Evolutionary conservation across 2,888 invertebrate genomes (phyloP).

Genomic region (Diarsia dahlii): DNA sequence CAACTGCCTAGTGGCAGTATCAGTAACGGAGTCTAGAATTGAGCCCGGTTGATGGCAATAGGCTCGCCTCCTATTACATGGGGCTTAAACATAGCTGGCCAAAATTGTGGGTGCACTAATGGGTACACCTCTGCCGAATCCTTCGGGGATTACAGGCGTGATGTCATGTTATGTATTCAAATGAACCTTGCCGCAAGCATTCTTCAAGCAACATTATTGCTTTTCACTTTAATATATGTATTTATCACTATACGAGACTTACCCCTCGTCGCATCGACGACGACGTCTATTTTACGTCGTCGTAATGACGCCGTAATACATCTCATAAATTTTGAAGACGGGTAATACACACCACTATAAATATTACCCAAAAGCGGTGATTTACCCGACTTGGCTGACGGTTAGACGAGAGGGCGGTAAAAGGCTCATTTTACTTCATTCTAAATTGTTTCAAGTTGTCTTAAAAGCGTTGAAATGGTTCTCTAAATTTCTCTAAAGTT

Average conservation of each 20-base stretch:
- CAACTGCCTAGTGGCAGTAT: too few species aligned
- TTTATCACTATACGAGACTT: conserved; percentile 41
- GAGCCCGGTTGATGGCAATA: too few species aligned
- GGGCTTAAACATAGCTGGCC: too few species aligned
- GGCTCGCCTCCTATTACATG: too few species aligned
- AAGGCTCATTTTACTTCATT: conserved; percentile 74
- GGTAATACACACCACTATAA: conserved; percentile 80
- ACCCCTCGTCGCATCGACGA: conserved; percentile 35
- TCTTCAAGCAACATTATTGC: conserved; percentile 32
- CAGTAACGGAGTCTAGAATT: too few species aligned
- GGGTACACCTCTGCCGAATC: too few species aligned
- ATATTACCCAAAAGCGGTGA: conserved; percentile 81
- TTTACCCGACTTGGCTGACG: conserved; percentile 71
- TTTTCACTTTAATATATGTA: conserved; percentile 53
- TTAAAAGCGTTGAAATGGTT: conserved; percentile 77
- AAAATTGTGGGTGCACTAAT: too few species aligned
- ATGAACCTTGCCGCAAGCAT: conserved; percentile 32
- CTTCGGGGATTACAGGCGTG: too few species aligned
- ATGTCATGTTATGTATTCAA: conserved; percentile 39
- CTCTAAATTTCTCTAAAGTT: conserved; percentile 61
- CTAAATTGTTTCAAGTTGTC: conserved; percentile 73
- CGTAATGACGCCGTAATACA: conserved; percentile 76
- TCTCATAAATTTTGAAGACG: conserved; percentile 80
- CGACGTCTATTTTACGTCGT: conserved; percentile 68
- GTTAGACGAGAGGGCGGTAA: conserved; percentile 71